Percentiles rank a stretch among this genome's conserved stretches.
phyloP scores from a whole-genome alignment of 2,113 vertebrate species.

The Mastomys coucha region DNA sequence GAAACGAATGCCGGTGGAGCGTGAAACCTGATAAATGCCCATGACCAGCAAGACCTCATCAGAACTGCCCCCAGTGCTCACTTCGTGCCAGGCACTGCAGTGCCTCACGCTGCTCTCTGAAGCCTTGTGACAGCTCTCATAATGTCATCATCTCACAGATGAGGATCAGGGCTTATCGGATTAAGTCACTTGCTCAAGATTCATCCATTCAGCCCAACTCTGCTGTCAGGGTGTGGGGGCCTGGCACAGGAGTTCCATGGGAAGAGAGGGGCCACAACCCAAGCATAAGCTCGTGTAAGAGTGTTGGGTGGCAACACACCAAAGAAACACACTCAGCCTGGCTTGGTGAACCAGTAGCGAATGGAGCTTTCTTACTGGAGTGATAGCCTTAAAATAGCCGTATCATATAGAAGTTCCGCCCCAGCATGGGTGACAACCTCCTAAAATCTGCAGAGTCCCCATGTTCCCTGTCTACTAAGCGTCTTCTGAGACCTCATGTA shows the following conservation, averaged over 20 bases:
- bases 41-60: neutral
- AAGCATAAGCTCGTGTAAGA: rapidly evolving
- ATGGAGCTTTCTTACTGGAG: neutral
- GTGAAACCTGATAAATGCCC: neutral
- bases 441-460: neutral
- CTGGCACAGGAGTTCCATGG: neutral
- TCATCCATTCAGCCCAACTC: neutral
- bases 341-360: neutral
- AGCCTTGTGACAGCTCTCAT: neutral
- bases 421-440: neutral
- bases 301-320: neutral
- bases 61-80: no score
- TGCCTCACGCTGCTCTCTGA: neutral
- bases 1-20: neutral
- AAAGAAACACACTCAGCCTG: neutral
- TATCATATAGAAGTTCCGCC: neutral
- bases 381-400: neutral
- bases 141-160: neutral
- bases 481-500: rapidly evolving
- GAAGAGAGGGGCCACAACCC: neutral
- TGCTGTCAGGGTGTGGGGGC: neutral
- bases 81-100: neutral
- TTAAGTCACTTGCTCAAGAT: neutral
- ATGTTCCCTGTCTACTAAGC: no score
- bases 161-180: neutral